These are phyloP conservation scores for Siniperca scherzeri DNA, from an alignment of 2,797 vertebrate species.

Conservation along the genomic window DNA sequence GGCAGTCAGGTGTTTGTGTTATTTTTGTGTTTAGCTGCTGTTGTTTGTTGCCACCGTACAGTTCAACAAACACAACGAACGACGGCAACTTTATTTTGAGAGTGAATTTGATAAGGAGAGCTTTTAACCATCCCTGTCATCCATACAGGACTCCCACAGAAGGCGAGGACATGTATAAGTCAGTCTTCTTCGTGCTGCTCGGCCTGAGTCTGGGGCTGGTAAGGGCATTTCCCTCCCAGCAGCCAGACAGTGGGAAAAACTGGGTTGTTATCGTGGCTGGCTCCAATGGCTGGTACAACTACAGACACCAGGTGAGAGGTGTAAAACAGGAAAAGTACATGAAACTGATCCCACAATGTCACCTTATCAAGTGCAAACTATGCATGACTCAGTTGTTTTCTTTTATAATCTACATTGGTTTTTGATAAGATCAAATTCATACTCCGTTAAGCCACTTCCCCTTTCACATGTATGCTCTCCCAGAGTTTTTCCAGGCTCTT, in stretches of 20 bases:
- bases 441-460: conserved; percentile 21
- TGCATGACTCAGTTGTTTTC: conserved; percentile 10
- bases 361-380: conserved; percentile 9
- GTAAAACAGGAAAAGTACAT: rapidly evolving
- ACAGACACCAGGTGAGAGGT: conserved; percentile 94
- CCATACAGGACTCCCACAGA: conserved; percentile 21
- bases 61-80: background rate
- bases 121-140: background rate
- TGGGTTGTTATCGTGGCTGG: conserved; percentile 97
- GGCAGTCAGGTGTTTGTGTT: conserved; percentile 20
- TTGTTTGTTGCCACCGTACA: background rate
- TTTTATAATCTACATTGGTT: background rate
- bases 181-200: conserved; percentile 75
- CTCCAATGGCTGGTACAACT: conserved; percentile 96
- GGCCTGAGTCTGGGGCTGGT: conserved; percentile 78
- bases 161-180: conserved; percentile 78
- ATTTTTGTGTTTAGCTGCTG: background rate
- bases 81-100: rapidly evolving
- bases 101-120: rapidly evolving
- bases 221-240: conserved; percentile 70
- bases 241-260: conserved; percentile 88
- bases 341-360: background rate
- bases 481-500: background rate
- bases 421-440: conserved; percentile 24
- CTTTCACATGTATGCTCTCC: background rate